Base-by-base conservation (phyloP, 2,797 vertebrate genomes). In the Coranthus polyacanthus region DNA sequence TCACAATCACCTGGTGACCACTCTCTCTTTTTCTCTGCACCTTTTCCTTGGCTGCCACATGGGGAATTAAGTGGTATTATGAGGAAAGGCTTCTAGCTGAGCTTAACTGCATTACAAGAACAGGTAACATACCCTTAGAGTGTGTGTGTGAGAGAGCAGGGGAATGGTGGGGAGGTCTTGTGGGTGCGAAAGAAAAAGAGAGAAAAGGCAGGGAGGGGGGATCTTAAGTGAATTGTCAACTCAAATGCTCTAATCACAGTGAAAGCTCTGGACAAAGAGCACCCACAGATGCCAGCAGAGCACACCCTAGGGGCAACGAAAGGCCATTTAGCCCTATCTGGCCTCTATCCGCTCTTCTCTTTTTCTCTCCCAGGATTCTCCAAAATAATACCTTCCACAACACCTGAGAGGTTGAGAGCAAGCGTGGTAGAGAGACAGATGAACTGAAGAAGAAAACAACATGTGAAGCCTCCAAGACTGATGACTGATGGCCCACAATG, bases 21-120 rank as follows among this genome's bases (percentile, higher is more conserved):
- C 45, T 52, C 46, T 34, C 22, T 51, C 51, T 22, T 29, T 21
- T 15, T 49, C 54, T 49, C 59, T 12, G 51, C 82, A 72, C 81
- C 94, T 94, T 94, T 95, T 95, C 94, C 93, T 95, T 90, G 43
- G 92, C 95, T 93, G 94, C 95, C 95, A 96, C 94, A 95, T 91
- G 89, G 94, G 94, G 95, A 96, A 97, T 97, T 97, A 97, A 97
- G 95, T 96, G 94, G 94, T 94, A 96, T 96, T 96, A 95, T 92
- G 87, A 93, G 95, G 93, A 95, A 96, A 96, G 95, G 95, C 94
- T 95, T 84, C 84, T 95, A 94, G 95, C 96, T 95, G 96, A 97
- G 96, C 94, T 95, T 95, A 96, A 97, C 96, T 96, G 96, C 96
- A 96, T 97, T 96, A 95, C 94, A 94, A 95, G 95, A 95, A 72